Base-by-base conservation (phyloP, 2,888 invertebrate genomes). In the Timandra comae region DNA sequence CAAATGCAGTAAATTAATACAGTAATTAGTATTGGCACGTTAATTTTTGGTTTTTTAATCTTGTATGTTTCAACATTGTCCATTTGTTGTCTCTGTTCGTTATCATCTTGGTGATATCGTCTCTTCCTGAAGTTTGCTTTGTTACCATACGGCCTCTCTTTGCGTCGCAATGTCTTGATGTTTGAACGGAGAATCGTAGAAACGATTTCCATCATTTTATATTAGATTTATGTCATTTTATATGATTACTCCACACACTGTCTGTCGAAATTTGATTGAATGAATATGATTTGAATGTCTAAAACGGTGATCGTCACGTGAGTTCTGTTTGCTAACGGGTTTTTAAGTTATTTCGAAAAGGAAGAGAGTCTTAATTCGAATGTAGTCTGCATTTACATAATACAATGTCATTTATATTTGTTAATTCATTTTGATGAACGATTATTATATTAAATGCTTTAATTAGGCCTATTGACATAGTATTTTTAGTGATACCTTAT, bases 201-300 rank as follows among this genome's bases (percentile, higher is more conserved):
- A 50, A 79, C 81, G 78, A 84, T 67, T 77, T 78, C 80, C 74
- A 74, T 56, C 84, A 84, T 85, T 63, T 65, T 84, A 68, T 55
- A 55, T 61, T 42, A 51, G 52, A 61, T 63, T 66, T 72, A 70
- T 71, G 61, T 71, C 82, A 81, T 82, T 65, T 70, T 81, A 55
- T 45, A 56, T 29, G 43, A 43, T 61, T 60, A 63, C 46, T 61
- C 63, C 46, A 55, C 52, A 40, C 50, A 41, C 39, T 35, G 37
- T 40, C 65, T 62, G 50, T 47, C 27, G 30, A 30, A 39, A 21
- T 30, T 39, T 38, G 21, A 19, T 27, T 9, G 35, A 38, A 31
- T 35, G 38, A 33, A 29, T 29, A 28, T 35, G 24, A 39, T 45
- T 46, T 33, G 38, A 46, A 41, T 39, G 37, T 34, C 16, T 7